Conservation (phyloP, 1,140 invertebrate species). For the Drosophila pseudoananassae region DNA sequence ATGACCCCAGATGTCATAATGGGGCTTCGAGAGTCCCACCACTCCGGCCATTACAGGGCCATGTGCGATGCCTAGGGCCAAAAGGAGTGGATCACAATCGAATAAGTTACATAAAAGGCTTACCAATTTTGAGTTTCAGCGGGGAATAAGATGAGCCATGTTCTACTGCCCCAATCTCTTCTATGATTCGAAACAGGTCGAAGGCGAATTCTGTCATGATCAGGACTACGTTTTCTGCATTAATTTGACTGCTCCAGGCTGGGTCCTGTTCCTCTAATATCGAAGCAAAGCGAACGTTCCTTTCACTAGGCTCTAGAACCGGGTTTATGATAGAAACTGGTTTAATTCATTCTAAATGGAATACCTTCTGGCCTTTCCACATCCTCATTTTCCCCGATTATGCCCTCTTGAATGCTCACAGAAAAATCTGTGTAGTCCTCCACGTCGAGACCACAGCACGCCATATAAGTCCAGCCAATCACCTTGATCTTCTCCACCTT, state of each 20-base stretch:
- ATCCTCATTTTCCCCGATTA: too few relatives aligned
- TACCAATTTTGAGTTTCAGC: constrained; percentile 30
- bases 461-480: constrained; percentile 96
- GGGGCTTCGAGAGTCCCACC: constrained; percentile 93
- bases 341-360: too few relatives aligned
- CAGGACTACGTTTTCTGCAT: constrained; percentile 19
- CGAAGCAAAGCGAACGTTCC: constrained; percentile 5
- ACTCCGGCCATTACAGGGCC: constrained; percentile 95
- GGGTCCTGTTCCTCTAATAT: constrained; percentile 5
- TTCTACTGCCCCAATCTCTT: constrained; percentile 14
- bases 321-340: not conserved
- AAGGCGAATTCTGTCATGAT: constrained; percentile 38
- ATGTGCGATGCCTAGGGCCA: constrained; percentile 87
- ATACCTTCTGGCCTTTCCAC: too few relatives aligned
- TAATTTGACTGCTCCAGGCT: not conserved
- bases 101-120: not conserved
- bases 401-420: not conserved
- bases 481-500: constrained; percentile 95
- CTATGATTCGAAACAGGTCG: constrained; percentile 42
- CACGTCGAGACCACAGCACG: constrained; percentile 92
- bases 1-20: constrained; percentile 94
- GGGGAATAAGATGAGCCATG: too few relatives aligned
- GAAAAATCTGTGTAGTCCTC: constrained; percentile 28
- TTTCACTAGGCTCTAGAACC: not conserved
- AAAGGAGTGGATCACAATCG: not conserved